Percentiles rank a stretch among this genome's conserved stretches.
Evolutionary conservation across 2,888 invertebrate species (phyloP).

Genomic region (Eristalis intricaria): DNA sequence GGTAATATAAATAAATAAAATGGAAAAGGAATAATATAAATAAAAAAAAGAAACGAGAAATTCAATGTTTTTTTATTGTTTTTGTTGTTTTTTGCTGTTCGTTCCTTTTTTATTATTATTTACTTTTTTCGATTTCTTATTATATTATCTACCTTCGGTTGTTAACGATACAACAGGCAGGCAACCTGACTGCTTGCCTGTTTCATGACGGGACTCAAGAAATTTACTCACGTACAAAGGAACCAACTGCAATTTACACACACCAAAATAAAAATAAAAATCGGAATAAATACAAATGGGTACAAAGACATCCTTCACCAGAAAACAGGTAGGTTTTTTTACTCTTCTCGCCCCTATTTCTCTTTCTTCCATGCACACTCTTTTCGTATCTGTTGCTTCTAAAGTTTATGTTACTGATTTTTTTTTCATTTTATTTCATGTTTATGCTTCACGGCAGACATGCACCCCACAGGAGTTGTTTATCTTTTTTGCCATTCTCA

Average conservation of each 20-base stretch:
- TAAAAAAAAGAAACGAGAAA: constrained; percentile 48
- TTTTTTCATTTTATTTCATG: constrained; percentile 1
- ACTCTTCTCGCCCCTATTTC: constrained; percentile 30
- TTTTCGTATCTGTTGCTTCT: constrained; percentile 44
- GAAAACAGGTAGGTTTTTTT: constrained; percentile 64
- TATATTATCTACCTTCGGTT: constrained; percentile 53
- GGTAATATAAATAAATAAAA: constrained; percentile 49
- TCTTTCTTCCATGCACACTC: constrained; percentile 26
- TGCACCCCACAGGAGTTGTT: constrained; percentile 45
- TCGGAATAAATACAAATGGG: constrained; percentile 58
- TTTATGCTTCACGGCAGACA: constrained; percentile 39
- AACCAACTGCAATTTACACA: constrained; percentile 66
- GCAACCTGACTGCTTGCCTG: constrained; percentile 31
- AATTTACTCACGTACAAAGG: constrained; percentile 66
- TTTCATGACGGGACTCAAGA: constrained; percentile 39
- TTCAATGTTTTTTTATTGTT: constrained; percentile 15
- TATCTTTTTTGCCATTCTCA: constrained; percentile 18
- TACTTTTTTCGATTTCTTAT: constrained; percentile 23
- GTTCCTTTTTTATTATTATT: constrained; percentile 1
- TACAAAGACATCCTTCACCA: constrained; percentile 65
- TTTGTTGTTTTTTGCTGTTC: background rate
- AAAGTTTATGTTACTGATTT: constrained; percentile 57
- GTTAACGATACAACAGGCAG: constrained; percentile 57
- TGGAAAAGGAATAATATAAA: constrained; percentile 25
- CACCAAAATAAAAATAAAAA: constrained; percentile 50